Conservation (phyloP, 1,140 invertebrate genomes). For the Drosophila tropicalis region DNA sequence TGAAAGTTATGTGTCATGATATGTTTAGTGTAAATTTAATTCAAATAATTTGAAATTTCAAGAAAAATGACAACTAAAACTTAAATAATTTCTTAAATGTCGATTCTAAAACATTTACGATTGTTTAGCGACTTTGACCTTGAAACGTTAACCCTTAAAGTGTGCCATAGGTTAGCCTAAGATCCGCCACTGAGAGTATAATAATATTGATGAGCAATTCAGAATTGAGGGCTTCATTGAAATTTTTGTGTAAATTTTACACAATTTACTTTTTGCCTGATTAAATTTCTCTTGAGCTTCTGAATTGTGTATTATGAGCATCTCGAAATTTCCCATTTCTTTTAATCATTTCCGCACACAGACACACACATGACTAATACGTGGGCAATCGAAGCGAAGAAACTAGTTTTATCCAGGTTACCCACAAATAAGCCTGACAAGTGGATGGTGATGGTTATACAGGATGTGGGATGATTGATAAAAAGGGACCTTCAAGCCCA, state of each 20-base stretch:
- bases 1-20: too few relatives aligned
- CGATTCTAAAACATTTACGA: too few relatives aligned
- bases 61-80: too few relatives aligned
- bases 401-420: conserved; percentile 12
- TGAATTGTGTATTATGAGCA: neutral
- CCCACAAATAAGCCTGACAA: conserved; percentile 13
- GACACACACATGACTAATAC: neutral
- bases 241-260: neutral
- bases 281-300: neutral
- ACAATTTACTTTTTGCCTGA: neutral
- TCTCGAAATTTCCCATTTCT: neutral
- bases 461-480: conserved; percentile 4
- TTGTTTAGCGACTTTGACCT: too few relatives aligned
- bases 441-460: neutral
- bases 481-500: conserved; percentile 9
- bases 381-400: conserved; percentile 1
- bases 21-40: too few relatives aligned
- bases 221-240: neutral
- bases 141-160: too few relatives aligned
- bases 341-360: conserved; percentile 6
- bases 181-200: too few relatives aligned
- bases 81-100: too few relatives aligned
- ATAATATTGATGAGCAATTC: too few relatives aligned
- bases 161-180: too few relatives aligned
- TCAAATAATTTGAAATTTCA: too few relatives aligned